Percentiles rank a stretch among this genome's conserved stretches.
Conservation (phyloP, 2,113 vertebrate genomes). For the Orycteropus afer region DNA sequence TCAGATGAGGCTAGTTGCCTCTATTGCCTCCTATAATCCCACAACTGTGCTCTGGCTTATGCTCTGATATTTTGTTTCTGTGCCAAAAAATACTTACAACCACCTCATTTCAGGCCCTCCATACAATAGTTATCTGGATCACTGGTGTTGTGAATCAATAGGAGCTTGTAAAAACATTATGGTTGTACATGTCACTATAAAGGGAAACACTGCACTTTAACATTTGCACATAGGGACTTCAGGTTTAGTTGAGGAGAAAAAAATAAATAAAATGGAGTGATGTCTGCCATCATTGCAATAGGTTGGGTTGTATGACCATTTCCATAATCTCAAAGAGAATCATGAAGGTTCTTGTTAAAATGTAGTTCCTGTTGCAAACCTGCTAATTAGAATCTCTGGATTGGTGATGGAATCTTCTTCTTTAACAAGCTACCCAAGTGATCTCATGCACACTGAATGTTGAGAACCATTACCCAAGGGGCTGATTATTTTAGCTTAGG, state of each 20-base stretch:
- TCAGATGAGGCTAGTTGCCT: background rate
- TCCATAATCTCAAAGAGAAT: conserved; percentile 52
- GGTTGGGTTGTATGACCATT: background rate
- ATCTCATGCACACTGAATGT: background rate
- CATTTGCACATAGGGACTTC: background rate
- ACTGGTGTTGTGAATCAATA: conserved; percentile 5
- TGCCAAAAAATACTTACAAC: background rate
- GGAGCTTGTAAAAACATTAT: background rate
- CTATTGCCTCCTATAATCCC: background rate
- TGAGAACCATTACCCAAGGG: conserved; percentile 46
- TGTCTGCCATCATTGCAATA: conserved; percentile 41
- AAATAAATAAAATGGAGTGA: conserved; percentile 29
- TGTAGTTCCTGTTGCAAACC: background rate
- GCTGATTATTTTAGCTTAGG: conserved; percentile 53
- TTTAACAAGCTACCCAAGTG: conserved; percentile 58
- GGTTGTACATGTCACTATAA: conserved; percentile 11
- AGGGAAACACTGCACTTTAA: conserved; percentile 29
- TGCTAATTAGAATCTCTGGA: conserved; percentile 37
- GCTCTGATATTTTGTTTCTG: conserved; percentile 34
- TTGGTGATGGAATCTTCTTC: conserved; percentile 13
- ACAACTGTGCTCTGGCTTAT: background rate
- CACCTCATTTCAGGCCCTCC: background rate
- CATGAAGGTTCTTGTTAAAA: too few relatives aligned
- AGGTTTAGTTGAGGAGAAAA: conserved; percentile 21
- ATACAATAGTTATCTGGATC: background rate